Evolutionary conservation across 2,888 invertebrate genomes (phyloP).

Genomic region (Serripes groenlandicus): DNA sequence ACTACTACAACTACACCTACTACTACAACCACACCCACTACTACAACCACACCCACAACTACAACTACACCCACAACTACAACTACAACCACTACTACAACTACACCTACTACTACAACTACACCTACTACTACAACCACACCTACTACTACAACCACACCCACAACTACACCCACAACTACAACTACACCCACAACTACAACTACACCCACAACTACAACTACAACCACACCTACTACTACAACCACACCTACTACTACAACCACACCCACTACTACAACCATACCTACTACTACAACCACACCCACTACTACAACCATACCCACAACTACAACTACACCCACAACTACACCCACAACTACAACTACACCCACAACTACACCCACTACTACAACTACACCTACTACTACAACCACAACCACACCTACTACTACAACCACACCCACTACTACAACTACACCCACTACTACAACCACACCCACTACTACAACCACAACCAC

Average conservation of each 20-base stretch:
- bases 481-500: background rate
- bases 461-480: slow-evolving; percentile 3
- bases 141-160: background rate
- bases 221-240: background rate
- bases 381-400: background rate
- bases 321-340: slow-evolving; percentile 5
- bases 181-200: slow-evolving; percentile 16
- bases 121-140: background rate
- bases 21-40: background rate
- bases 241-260: background rate
- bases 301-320: background rate
- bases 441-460: background rate
- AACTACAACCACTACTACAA: background rate
- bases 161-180: slow-evolving; percentile 12
- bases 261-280: background rate
- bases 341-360: background rate
- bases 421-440: background rate
- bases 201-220: slow-evolving; percentile 15
- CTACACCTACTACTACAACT: slow-evolving; percentile 1
- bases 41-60: background rate
- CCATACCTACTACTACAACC: background rate
- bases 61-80: slow-evolving; percentile 2
- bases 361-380: background rate
- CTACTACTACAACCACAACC: slow-evolving; percentile 3
- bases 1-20: background rate